Conservation (phyloP, 2,113 vertebrate species). For the Pao palembangensis region DNA sequence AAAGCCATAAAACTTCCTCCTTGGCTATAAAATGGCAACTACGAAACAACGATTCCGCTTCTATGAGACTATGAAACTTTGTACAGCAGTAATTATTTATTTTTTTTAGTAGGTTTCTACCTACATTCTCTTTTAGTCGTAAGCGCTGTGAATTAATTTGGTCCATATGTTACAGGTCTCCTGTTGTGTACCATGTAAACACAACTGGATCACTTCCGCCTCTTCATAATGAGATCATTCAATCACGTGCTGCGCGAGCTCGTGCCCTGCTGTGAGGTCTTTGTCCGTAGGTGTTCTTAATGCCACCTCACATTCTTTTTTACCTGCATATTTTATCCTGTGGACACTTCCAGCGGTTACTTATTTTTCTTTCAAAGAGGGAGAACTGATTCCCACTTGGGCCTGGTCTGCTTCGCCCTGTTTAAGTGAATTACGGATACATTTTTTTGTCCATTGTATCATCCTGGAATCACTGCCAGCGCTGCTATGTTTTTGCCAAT, state of each 20-base stretch:
- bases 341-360: too few relatives aligned
- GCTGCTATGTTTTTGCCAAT: conserved; percentile 14
- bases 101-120: background rate
- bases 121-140: background rate
- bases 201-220: conserved; percentile 12
- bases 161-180: conserved; percentile 29
- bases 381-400: too few relatives aligned
- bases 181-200: conserved; percentile 21
- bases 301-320: background rate
- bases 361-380: too few relatives aligned
- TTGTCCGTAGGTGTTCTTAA: background rate
- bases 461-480: background rate
- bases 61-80: background rate
- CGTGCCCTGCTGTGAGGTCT: background rate
- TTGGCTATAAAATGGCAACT: background rate
- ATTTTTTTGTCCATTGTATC: conserved; percentile 8
- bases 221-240: conserved; percentile 46
- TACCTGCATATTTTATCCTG: too few relatives aligned
- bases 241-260: conserved; percentile 41
- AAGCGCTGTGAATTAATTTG: conserved; percentile 23
- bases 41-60: too few relatives aligned
- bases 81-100: background rate
- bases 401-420: too few relatives aligned
- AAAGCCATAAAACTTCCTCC: background rate
- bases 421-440: too few relatives aligned